phyloP scores from a whole-genome alignment of 2,113 vertebrate species.

The Astur gentilis region DNA sequence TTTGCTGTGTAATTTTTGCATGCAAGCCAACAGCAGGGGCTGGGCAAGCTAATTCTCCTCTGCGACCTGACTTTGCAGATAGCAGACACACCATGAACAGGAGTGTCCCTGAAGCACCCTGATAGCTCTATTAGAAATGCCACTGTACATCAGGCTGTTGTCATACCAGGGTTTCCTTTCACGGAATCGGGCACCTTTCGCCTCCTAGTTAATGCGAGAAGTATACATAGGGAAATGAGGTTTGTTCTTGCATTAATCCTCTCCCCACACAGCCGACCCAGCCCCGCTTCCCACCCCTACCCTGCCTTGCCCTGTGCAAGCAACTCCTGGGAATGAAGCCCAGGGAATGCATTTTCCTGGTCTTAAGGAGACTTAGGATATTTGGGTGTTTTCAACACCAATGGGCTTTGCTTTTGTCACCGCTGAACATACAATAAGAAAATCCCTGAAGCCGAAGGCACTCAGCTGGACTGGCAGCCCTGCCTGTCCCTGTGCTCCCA shows the following conservation, averaged over 20 bases:
- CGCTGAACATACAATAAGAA: fast-evolving
- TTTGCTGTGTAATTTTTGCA: not conserved
- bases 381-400: not conserved
- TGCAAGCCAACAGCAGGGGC: not conserved
- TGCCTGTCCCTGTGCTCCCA: not conserved
- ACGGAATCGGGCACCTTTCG: not conserved
- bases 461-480: fast-evolving
- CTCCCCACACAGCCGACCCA: fast-evolving
- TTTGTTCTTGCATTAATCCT: not conserved
- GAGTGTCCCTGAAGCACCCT: not conserved
- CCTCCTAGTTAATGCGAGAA: not conserved
- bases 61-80: not conserved
- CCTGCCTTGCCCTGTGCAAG: too few species aligned
- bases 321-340: not conserved
- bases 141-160: not conserved
- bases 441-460: not conserved
- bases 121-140: not conserved
- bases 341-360: not conserved
- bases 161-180: not conserved
- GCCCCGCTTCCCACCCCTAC: not conserved
- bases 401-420: not conserved
- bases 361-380: not conserved
- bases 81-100: not conserved
- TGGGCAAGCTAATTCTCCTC: not conserved
- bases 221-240: fast-evolving